A percentile compares a stretch with the other conserved stretches of the same genome.
phyloP scores from a whole-genome alignment of 2,797 vertebrate species.

The Artibeus lituratus region DNA sequence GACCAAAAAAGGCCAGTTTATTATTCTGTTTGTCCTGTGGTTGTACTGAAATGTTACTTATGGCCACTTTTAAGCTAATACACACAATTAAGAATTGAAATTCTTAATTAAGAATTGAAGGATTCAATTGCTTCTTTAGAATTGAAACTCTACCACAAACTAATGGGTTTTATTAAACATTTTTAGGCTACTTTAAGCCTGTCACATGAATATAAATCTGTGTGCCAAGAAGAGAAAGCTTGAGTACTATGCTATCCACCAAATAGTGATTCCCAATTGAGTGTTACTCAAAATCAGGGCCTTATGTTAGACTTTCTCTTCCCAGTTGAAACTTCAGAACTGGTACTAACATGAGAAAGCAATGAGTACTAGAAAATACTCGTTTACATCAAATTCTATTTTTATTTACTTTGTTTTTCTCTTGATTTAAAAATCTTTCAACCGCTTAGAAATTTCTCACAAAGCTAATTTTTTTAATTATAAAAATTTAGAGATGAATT shows the following conservation, averaged over 20 bases:
- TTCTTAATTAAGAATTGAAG: too few relatives aligned
- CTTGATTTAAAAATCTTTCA: background rate
- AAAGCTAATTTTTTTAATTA: background rate
- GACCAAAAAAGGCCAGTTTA: background rate
- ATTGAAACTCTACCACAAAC: background rate
- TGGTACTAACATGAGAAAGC: background rate
- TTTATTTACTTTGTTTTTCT: background rate
- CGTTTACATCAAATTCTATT: background rate
- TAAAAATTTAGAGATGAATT: background rate
- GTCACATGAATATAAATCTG: background rate
- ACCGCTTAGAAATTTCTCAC: background rate
- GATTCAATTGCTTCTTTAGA: background rate
- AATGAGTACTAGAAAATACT: background rate
- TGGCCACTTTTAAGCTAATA: background rate
- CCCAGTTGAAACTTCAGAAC: background rate
- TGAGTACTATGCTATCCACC: background rate
- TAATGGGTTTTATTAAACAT: background rate
- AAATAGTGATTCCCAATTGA: background rate
- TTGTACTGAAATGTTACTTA: background rate
- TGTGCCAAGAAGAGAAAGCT: background rate
- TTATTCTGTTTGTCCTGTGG: background rate
- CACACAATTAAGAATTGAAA: too few relatives aligned
- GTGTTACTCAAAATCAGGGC: background rate
- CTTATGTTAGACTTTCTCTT: constrained; percentile 1
- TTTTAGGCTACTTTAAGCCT: background rate